A percentile compares a stretch with the other conserved stretches of the same genome.
Conservation (phyloP, 2,888 invertebrate genomes). For the Ophion obscuratus region DNA sequence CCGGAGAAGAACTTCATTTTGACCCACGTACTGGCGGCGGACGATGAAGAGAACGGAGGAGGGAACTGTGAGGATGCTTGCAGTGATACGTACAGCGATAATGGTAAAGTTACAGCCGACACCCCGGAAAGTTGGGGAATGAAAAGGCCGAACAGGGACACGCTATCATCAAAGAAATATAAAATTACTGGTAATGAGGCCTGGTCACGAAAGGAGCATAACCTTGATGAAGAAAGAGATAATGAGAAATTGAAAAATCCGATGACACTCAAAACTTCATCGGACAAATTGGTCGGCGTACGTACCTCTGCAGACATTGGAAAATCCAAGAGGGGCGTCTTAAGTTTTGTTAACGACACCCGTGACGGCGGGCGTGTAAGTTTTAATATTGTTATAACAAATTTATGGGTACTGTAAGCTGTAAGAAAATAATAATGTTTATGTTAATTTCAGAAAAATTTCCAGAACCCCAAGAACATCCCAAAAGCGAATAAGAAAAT, state of each 20-base stretch:
- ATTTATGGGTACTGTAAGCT: constrained; percentile 26
- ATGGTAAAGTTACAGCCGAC: constrained; percentile 12
- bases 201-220: constrained; percentile 13
- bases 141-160: constrained; percentile 13
- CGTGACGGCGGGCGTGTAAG: constrained; percentile 10
- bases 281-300: constrained; percentile 31
- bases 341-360: constrained; percentile 13
- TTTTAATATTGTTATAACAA: constrained; percentile 24
- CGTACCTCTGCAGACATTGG: constrained; percentile 21
- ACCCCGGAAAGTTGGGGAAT: constrained; percentile 1
- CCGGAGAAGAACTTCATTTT: constrained; percentile 6
- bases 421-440: constrained; percentile 35
- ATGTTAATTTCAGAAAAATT: constrained; percentile 29
- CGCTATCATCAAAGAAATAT: constrained; percentile 1
- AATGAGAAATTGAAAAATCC: constrained; percentile 22
- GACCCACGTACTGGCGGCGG: constrained; percentile 6
- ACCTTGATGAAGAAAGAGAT: constrained; percentile 17
- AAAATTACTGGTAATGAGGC: constrained; percentile 17
- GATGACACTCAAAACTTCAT: constrained; percentile 17
- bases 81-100: constrained; percentile 18
- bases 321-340: constrained; percentile 23
- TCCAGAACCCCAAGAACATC: constrained; percentile 30
- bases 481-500: constrained; percentile 31
- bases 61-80: constrained; percentile 11
- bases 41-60: constrained; percentile 10